phyloP scores from a whole-genome alignment of 2,797 vertebrate genomes.

The Octomys mimax region DNA sequence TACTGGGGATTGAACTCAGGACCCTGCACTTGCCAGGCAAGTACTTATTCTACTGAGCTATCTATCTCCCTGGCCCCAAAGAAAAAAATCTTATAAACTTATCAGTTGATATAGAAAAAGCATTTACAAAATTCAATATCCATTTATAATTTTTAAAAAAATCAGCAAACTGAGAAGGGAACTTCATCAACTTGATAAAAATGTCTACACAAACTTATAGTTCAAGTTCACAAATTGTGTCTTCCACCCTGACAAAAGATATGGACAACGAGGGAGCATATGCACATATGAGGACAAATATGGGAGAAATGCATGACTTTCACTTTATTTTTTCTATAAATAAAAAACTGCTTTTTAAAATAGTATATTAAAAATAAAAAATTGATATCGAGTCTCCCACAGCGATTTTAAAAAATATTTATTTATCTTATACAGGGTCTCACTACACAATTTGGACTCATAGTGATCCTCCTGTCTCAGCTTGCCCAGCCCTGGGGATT shows the following conservation, averaged over 20 bases:
- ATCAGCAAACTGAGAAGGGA: neutral
- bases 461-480: too few relatives aligned
- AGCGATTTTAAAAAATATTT: neutral
- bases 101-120: neutral
- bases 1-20: too few relatives aligned
- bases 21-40: too few relatives aligned
- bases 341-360: neutral
- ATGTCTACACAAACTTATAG: neutral
- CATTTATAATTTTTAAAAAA: neutral
- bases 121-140: constrained; percentile 26
- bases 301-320: neutral
- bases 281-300: neutral
- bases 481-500: too few relatives aligned
- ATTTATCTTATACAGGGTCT: too few relatives aligned
- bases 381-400: neutral
- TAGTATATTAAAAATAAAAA: neutral
- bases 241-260: neutral
- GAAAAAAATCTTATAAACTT: neutral
- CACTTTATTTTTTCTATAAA: constrained; percentile 20
- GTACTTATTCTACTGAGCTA: too few relatives aligned
- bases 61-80: too few relatives aligned
- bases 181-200: constrained; percentile 12
- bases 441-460: too few relatives aligned
- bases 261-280: neutral
- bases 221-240: neutral